A percentile compares a stretch with the other conserved stretches of the same genome.
phyloP scores from a whole-genome alignment of 92 coral and sea anemone genomes.

The Phymanthus crucifer region DNA sequence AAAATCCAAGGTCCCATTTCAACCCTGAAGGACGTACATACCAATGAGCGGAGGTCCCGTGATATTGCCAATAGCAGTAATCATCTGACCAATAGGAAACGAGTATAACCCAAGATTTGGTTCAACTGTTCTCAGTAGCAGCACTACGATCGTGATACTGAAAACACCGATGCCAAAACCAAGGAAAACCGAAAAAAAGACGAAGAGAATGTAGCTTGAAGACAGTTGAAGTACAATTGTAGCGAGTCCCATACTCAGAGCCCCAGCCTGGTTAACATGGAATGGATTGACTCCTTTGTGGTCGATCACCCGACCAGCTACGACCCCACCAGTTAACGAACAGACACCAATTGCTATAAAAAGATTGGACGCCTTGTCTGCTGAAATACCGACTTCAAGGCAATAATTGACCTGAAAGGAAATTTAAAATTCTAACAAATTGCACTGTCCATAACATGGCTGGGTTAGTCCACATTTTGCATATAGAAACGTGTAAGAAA shows the following conservation, averaged over 20 bases:
- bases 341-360: constrained; percentile 20
- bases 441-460: not conserved
- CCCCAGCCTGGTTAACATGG: constrained; percentile 22
- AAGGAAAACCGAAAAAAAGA: constrained; percentile 1
- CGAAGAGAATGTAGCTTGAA: not conserved
- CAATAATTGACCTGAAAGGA: constrained; percentile 14
- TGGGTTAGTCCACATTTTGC: too few relatives aligned
- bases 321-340: not conserved
- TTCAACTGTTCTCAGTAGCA: constrained; percentile 7
- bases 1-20: too few relatives aligned
- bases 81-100: not conserved
- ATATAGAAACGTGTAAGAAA: too few relatives aligned
- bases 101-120: not conserved
- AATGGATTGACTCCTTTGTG: constrained; percentile 27
- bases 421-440: not conserved
- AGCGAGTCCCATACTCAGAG: constrained; percentile 21
- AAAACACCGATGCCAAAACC: constrained; percentile 20
- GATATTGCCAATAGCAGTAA: not conserved
- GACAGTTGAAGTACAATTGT: constrained; percentile 12
- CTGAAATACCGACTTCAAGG: constrained; percentile 23
- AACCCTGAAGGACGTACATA: not conserved
- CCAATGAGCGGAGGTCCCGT: constrained; percentile 23
- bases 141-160: constrained; percentile 1
- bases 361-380: constrained; percentile 11
- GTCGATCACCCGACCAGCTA: constrained; percentile 24